Percentiles rank a stretch among this genome's conserved stretches.
phyloP scores from a whole-genome alignment of 2,888 invertebrate genomes.

The Andrena hattorfiana region DNA sequence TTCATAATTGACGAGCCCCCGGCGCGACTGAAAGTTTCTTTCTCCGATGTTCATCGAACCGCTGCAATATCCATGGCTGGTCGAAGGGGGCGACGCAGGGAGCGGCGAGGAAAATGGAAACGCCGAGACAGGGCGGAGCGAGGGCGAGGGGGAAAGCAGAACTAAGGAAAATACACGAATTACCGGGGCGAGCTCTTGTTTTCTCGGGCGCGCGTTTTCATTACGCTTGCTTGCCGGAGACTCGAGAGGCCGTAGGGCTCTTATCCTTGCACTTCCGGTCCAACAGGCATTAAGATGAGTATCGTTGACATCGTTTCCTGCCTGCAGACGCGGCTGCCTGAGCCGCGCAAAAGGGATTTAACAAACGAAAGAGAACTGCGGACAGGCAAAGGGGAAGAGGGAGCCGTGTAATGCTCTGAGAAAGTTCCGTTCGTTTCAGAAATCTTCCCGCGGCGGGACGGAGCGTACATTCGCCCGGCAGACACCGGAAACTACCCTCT shows the following conservation, averaged over 20 bases:
- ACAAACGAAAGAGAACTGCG: constrained; percentile 62
- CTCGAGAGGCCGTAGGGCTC: constrained; percentile 59
- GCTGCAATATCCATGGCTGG: not conserved
- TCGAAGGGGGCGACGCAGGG: not conserved
- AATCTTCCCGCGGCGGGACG: constrained; percentile 23
- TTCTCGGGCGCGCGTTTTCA: constrained; percentile 74
- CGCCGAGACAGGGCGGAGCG: not conserved
- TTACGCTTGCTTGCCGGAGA: constrained; percentile 69
- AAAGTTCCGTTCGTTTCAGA: constrained; percentile 23
- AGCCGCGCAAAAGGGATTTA: constrained; percentile 60
- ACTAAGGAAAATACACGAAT: constrained; percentile 55
- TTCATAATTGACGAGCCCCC: no score
- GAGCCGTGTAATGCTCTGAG: constrained; percentile 1
- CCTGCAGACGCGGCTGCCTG: constrained; percentile 55
- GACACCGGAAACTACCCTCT: constrained; percentile 10
- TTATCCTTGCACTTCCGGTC: constrained; percentile 75
- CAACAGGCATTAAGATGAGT: constrained; percentile 80
- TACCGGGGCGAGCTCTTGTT: constrained; percentile 47
- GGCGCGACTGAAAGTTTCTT: not conserved
- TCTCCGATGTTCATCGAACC: not conserved
- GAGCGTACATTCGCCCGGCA: constrained; percentile 7
- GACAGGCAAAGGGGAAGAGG: not conserved
- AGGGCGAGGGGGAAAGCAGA: constrained; percentile 5
- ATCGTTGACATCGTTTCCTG: constrained; percentile 81
- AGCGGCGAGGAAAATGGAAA: not conserved